Evolutionary conservation across 1,140 invertebrate genomes (phyloP).

Genomic region (Trichonephila inaurata): DNA sequence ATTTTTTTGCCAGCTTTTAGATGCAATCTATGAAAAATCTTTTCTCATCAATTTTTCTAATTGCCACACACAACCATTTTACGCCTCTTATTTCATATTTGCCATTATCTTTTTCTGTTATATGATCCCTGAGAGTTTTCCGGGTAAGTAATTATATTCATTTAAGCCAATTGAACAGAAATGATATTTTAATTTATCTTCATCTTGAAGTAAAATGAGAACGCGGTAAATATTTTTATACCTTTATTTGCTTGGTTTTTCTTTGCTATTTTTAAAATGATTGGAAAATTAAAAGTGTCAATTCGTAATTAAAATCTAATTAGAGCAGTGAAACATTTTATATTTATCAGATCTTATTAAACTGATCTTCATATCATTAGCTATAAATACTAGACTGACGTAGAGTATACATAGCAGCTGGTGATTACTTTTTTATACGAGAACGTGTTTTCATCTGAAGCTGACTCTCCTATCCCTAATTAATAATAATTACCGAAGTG

Average conservation of each 20-base stretch:
- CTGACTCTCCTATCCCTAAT: background rate
- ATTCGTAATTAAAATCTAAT: conserved; percentile 27
- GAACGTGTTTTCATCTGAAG: conserved; percentile 13
- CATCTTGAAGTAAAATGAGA: background rate
- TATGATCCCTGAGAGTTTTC: background rate
- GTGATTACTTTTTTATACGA: background rate
- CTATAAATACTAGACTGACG: background rate
- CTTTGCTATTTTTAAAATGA: background rate
- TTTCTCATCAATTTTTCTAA: too few relatives aligned
- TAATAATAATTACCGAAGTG: conserved; percentile 24
- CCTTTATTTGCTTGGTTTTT: background rate
- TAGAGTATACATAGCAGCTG: background rate
- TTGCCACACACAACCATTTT: too few relatives aligned
- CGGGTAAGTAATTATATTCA: background rate
- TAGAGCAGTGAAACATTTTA: conserved; percentile 16
- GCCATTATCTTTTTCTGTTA: background rate
- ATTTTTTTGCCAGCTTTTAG: too few relatives aligned
- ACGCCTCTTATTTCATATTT: too few relatives aligned
- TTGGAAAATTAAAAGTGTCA: background rate
- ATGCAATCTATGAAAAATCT: too few relatives aligned
- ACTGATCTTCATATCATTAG: background rate
- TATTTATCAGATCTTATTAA: background rate
- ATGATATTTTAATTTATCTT: background rate
- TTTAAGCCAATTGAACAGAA: background rate
- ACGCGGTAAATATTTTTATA: background rate